These are phyloP conservation scores for Danio aesculapii DNA, from an alignment of 2,797 vertebrate species.

Conservation along the genomic window DNA sequence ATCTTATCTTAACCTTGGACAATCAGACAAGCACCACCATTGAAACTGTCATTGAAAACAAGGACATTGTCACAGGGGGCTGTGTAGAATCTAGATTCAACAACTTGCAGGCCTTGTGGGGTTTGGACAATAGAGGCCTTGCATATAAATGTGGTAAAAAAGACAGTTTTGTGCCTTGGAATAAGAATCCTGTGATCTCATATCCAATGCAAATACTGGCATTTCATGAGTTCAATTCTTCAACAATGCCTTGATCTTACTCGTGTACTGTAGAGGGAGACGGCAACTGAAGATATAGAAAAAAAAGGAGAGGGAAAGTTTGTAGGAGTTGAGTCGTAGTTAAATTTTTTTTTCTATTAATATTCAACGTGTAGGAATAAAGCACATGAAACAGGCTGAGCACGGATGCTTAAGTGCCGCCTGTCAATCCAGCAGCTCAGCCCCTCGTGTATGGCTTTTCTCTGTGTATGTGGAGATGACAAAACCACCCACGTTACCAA, in stretches of 20 bases:
- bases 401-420: conserved; percentile 32
- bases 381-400: conserved; percentile 41
- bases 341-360: conserved; percentile 40
- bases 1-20: conserved; percentile 61
- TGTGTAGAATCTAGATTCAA: conserved; percentile 33
- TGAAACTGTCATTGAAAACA: conserved; percentile 67
- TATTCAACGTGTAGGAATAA: conserved; percentile 55
- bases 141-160: conserved; percentile 38
- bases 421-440: conserved; percentile 51
- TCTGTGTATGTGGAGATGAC: conserved; percentile 43
- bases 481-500: conserved; percentile 50
- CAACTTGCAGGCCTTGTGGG: conserved; percentile 29
- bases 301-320: conserved; percentile 40
- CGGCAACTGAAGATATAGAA: background rate
- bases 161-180: conserved; percentile 25
- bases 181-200: conserved; percentile 27
- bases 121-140: conserved; percentile 29
- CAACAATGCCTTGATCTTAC: conserved; percentile 19
- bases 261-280: background rate
- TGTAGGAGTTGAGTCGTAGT: conserved; percentile 37
- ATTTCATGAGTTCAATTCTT: conserved; percentile 41
- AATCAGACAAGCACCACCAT: conserved; percentile 68
- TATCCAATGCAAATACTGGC: conserved; percentile 43
- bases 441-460: conserved; percentile 35
- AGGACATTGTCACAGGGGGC: conserved; percentile 45